phyloP scores from a whole-genome alignment of 2,797 vertebrate species.

The Rostrhamus sociabilis region DNA sequence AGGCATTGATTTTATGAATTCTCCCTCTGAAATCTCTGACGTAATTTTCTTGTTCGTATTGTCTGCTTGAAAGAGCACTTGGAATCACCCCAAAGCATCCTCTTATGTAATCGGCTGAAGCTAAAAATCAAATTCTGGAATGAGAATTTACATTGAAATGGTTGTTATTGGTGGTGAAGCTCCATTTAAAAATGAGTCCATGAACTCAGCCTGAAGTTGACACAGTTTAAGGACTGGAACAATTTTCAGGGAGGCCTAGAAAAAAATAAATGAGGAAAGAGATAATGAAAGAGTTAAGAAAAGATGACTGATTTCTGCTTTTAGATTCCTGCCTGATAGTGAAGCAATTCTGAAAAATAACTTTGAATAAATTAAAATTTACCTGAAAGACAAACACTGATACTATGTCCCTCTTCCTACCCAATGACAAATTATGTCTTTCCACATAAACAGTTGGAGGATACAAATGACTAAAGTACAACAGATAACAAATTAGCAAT shows the following conservation, averaged over 20 bases:
- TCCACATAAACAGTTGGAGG: not conserved
- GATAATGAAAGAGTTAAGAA: not conserved
- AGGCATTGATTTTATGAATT: not conserved
- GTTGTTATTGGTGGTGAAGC: not conserved
- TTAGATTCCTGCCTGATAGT: not conserved
- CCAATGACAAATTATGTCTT: not conserved
- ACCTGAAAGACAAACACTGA: not conserved
- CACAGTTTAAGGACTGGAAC: not conserved
- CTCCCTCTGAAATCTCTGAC: not conserved
- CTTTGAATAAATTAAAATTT: not conserved
- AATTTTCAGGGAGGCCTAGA: not conserved
- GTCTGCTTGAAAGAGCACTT: not conserved
- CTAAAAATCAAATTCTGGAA: not conserved
- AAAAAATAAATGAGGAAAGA: not conserved
- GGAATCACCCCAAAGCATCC: not conserved
- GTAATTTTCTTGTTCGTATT: not conserved
- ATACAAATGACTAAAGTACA: not conserved
- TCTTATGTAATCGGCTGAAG: not conserved
- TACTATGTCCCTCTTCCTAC: not conserved
- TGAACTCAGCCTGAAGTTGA: not conserved
- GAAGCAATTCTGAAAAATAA: not conserved
- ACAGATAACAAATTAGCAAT: not conserved
- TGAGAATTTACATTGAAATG: not conserved
- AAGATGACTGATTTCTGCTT: not conserved
- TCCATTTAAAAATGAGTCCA: not conserved